phyloP scores from a whole-genome alignment of 2,888 invertebrate species.

The Drosophila rellima region DNA sequence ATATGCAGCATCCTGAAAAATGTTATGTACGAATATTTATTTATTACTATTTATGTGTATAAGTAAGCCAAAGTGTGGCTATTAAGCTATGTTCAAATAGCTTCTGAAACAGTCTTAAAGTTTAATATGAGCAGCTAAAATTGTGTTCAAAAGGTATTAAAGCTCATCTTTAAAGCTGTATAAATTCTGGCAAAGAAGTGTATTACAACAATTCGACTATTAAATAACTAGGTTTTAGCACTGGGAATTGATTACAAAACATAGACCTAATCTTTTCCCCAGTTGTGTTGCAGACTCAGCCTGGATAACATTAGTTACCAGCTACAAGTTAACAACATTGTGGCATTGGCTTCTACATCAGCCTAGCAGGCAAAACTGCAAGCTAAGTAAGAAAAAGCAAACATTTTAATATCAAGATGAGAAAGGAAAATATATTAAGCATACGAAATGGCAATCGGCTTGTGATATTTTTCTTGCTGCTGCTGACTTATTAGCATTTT shows the following conservation, averaged over 20 bases:
- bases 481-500: constrained; percentile 56
- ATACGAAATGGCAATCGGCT: constrained; percentile 34
- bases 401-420: constrained; percentile 48
- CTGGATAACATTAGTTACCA: constrained; percentile 46
- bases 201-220: constrained; percentile 18
- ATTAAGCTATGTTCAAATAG: too few relatives aligned
- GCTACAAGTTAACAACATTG: constrained; percentile 38
- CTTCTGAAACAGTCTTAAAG: too few relatives aligned
- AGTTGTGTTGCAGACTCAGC: constrained; percentile 1
- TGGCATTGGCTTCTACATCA: constrained; percentile 36
- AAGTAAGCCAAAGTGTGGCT: too few relatives aligned
- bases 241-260: constrained; percentile 45
- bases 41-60: too few relatives aligned
- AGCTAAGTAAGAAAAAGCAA: constrained; percentile 46
- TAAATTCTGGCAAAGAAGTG: not conserved
- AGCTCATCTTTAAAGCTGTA: not conserved
- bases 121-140: not conserved
- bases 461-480: constrained; percentile 22
- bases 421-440: constrained; percentile 15
- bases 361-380: constrained; percentile 41
- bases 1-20: too few relatives aligned
- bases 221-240: not conserved
- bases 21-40: too few relatives aligned
- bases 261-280: constrained; percentile 39
- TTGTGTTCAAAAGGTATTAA: not conserved